These are phyloP conservation scores for Papio anubis DNA, from an alignment of 2,113 vertebrate species.

Conservation along the genomic window DNA sequence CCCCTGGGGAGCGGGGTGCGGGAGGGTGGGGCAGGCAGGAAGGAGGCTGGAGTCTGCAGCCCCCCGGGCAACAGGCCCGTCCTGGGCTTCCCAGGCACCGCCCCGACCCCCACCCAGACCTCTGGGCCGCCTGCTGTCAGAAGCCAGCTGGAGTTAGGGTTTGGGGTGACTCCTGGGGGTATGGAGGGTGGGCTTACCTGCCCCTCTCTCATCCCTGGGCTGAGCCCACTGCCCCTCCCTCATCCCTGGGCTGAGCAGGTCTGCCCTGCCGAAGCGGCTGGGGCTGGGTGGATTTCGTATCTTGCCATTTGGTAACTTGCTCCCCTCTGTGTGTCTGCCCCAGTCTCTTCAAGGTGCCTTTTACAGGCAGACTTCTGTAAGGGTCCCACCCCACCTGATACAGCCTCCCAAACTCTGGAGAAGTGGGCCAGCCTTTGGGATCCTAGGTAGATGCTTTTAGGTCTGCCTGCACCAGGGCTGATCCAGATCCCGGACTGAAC, in stretches of 20 bases:
- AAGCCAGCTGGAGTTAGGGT: neutral
- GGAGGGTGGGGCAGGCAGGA: neutral
- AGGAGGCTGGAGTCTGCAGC: neutral
- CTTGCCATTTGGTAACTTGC: neutral
- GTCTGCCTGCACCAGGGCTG: neutral
- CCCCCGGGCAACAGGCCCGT: neutral
- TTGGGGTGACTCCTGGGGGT: neutral
- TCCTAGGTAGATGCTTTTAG: neutral
- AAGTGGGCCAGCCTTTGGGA: neutral
- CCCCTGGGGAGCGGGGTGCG: fast-evolving
- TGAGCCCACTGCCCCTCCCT: neutral
- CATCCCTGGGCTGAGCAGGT: neutral
- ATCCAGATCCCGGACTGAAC: neutral
- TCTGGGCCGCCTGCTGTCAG: neutral
- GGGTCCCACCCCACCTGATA: too few relatives aligned
- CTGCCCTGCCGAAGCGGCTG: neutral
- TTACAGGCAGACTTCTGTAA: neutral
- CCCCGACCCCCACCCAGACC: too few relatives aligned
- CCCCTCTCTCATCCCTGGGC: neutral
- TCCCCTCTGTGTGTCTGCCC: neutral
- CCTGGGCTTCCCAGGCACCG: neutral
- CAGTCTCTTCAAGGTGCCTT: neutral
- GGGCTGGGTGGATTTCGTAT: neutral
- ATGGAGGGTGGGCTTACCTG: neutral
- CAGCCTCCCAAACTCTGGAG: neutral